Base-by-base conservation (phyloP, 2,888 invertebrate genomes). In the Tachina lurida region DNA sequence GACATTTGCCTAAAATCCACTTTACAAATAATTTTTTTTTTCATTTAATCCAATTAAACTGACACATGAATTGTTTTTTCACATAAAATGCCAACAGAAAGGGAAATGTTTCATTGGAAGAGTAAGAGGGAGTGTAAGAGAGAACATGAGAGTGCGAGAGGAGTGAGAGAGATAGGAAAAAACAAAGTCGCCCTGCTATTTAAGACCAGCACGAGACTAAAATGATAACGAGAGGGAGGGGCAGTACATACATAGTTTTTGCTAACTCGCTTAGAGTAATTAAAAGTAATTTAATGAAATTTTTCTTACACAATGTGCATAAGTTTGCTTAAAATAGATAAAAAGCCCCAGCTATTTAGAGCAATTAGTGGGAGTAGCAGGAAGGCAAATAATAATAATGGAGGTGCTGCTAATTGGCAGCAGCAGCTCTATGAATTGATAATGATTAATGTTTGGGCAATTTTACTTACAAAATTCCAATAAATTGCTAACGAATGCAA, bases 11-110 rank as follows among this genome's bases (percentile, higher is more conserved):
- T 80, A 79, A 74, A 65, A 80, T 65, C 19, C 39, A 22, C 31
- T 49, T 12, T 60, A 39, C 15, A 12, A 74, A 67, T 49, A 67
- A 62, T 47, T 58, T 31, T 67, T 56, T 41, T 41, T 56, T 13
- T 45, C 45, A 70, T 74, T 52, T 78, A 85, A 85, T 85, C 81
- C 85, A 85, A 82, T 85, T 82, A 78, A 85, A 78, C 74, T 85
- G 85, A 85, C 85, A 85, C 85, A 78, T 81, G 84, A 76, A 77
- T 60, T 71, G 56, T 58, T 83, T 71, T 52, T 52, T 52, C 9
- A n/a, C 17, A 74, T 19, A 65, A 65, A 47, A 67, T 52, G 39
- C 15, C 10, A 17, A 41, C 17, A 43, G 49, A 58, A 43, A 41
- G 7, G 17, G 4, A 13, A 54, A 45, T 10, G 22, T 5, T 43